Base-by-base conservation (phyloP, 2,113 vertebrate species). In the Scartelaos histophorus region DNA sequence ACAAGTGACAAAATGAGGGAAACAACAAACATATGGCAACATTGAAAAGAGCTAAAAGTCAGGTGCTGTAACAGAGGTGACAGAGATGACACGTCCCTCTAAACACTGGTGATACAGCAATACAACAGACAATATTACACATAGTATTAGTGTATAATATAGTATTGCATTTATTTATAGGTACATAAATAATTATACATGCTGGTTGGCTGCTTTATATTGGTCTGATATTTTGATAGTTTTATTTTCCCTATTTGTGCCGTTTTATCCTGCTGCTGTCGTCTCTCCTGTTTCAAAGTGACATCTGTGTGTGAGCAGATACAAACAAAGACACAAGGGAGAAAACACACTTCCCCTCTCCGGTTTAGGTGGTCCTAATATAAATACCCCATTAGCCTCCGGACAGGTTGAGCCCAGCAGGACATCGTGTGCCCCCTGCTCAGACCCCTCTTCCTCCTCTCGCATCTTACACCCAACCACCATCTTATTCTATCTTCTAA, bases 331-430 rank as follows among this genome's bases (percentile, higher is more conserved):
- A 70, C 57, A 71, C 71, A 70, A 61, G 66, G 66, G 65, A 80
- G 81, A 69, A 62, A 79, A 80, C 81, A 58, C 56, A 25, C 22
- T 58, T 70, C 25, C 58, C 72, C 77, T 82, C 82, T 84, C 81
- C 82, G 85, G 78, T 83, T 74, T 83, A 92, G 88, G 90, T 90
- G 88, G 66, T 3, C 72, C 68, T 69, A 88, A 85, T 94, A 94
- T 94, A 86, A 94, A 94, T 94, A 94, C 90, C 83, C 76, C 29
- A 34, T 67, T 69, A 54, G 15, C 87, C 82, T 22, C 21, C 3
- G 88, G 90, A 75, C 72, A 76, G 4, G 24, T 74, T 88, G 76
- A 74, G 74, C 91, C 83, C 92, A 93, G 92, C 92, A 92, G 91
- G 92, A 89, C 80, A 76, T 84, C 82, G 68, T 71, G 35, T 88